Evolutionary conservation across 2,797 vertebrate species (phyloP).

Genomic region (Sebastes flavidus): DNA sequence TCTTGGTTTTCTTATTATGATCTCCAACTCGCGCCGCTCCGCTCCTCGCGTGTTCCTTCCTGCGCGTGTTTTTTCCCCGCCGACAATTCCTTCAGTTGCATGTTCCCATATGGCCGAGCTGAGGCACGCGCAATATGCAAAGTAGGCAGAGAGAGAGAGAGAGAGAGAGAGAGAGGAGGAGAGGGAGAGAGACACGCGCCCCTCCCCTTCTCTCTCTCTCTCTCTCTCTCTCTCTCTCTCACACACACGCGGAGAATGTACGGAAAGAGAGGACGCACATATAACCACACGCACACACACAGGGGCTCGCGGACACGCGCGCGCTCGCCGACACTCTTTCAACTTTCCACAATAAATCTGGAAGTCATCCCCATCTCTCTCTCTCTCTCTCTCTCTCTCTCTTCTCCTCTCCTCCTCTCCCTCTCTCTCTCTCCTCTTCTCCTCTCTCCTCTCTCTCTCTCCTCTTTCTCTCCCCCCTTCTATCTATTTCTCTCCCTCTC

Average conservation of each 20-base stretch:
- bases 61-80: conserved; percentile 82
- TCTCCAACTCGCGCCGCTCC: conserved; percentile 83
- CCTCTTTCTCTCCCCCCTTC: too few species aligned
- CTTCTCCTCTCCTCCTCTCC: too few species aligned
- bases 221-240: conserved; percentile 13
- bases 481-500: rapidly evolving
- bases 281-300: neutral
- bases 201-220: conserved; percentile 52
- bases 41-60: conserved; percentile 58
- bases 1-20: conserved; percentile 38
- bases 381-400: too few species aligned
- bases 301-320: conserved; percentile 23
- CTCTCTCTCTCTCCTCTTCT: too few species aligned
- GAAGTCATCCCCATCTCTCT: conserved; percentile 56
- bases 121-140: conserved; percentile 95
- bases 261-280: conserved; percentile 3
- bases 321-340: conserved; percentile 56
- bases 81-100: conserved; percentile 96
- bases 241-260: neutral
- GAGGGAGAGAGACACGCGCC: neutral
- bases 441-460: rapidly evolving
- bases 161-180: conserved; percentile 44
- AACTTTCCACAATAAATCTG: conserved; percentile 75
- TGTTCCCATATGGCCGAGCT: conserved; percentile 96
- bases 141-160: conserved; percentile 85